Evolutionary conservation across 2,797 vertebrate species (phyloP), one percentile per base, ranked within the genome.

Genomic region (Molossus molossus): DNA sequence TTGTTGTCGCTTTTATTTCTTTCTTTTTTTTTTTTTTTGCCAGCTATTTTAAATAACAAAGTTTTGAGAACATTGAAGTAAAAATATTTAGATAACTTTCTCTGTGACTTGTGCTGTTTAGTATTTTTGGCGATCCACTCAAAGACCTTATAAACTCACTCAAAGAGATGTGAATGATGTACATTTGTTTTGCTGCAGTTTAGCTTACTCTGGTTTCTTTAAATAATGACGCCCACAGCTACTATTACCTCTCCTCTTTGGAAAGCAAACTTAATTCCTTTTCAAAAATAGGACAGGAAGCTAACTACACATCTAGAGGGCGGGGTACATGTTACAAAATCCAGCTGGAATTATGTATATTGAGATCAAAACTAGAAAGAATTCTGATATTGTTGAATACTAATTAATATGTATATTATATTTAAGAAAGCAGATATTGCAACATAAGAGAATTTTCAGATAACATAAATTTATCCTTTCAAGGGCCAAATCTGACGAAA

Each of bases 341-440:
- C 3, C 69, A 72, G 60, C 6, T 29, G 86, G 53, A 80, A 72
- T 60, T 65, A 10, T 50, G 8, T 75, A 7, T 70, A 64, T 65
- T 50, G 86, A 95, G 29, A 87, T 53, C 13, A 45, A 93, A 89
- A 13, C 29, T 33, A 7, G 33, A 93, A 90, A 70, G 25, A 87
- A 57, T 62, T 55, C 40, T n/a, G 33, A 83, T 29, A 20, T 77
- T 6, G 13, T 27, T 53, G 40, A 9, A 4, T 70, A 18, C n/a
- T 81, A 76, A 58, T 84, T 76, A 45, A 29, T 37, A 75, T 20
- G 9, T 40, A 50, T 48, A 20, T 27, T 80, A 65, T 77, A 5
- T 58, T 84, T 83, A 70, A 86, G 25, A 91, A 93, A 81, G 20
- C 12, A 77, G 29, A 48, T 91, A 72, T 29, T 48, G 21, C 73